Percentiles rank a stretch among this genome's conserved stretches.
Evolutionary conservation across 2,888 invertebrate genomes (phyloP).

Genomic region (Pterostichus madidus): DNA sequence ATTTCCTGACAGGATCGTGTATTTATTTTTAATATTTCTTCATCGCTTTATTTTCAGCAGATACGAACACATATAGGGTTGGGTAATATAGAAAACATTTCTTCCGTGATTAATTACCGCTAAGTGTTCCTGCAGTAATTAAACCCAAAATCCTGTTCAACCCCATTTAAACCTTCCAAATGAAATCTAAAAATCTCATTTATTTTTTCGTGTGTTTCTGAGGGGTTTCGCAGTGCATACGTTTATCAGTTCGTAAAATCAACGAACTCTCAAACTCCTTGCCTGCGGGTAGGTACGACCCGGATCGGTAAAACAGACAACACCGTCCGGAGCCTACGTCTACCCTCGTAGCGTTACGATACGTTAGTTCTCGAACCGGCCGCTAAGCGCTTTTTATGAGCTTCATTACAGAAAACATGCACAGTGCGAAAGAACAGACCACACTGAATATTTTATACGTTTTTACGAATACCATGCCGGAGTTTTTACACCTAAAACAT

Average conservation of each 20-base stretch:
- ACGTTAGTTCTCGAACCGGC: slow-evolving; percentile 12
- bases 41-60: too few relatives aligned
- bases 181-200: slow-evolving; percentile 15
- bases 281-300: background rate
- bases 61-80: too few relatives aligned
- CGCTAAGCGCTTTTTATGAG: slow-evolving; percentile 61
- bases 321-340: too few relatives aligned
- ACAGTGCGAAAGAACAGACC: slow-evolving; percentile 21
- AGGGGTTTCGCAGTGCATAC: background rate
- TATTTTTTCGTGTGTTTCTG: background rate
- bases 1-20: too few relatives aligned
- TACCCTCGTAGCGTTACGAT: background rate
- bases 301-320: too few relatives aligned
- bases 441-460: slow-evolving; percentile 62
- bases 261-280: background rate
- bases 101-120: too few relatives aligned
- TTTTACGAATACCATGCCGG: slow-evolving; percentile 50
- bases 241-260: slow-evolving; percentile 16
- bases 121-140: too few relatives aligned
- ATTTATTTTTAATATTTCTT: too few relatives aligned
- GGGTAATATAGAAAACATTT: too few relatives aligned
- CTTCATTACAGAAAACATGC: slow-evolving; percentile 64
- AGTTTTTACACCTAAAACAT: slow-evolving; percentile 55
- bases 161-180: background rate
- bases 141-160: too few relatives aligned